Evolutionary conservation across 2,797 vertebrate species (phyloP).

Genomic region (Nannoperca australis): DNA sequence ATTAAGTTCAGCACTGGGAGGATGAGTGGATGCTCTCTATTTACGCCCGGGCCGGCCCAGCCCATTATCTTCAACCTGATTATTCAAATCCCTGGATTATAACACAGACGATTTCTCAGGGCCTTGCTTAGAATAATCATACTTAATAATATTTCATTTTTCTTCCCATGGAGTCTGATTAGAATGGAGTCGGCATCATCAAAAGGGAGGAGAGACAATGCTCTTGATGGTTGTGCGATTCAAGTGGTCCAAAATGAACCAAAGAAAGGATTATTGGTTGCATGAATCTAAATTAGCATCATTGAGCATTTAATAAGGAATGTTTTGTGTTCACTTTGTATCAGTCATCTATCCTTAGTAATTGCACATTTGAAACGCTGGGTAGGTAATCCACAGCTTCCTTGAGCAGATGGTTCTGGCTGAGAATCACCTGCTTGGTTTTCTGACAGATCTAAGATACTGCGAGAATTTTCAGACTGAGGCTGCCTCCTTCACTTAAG

Average conservation of each 20-base stretch:
- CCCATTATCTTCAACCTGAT: constrained; percentile 85
- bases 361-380: constrained; percentile 39
- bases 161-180: constrained; percentile 75
- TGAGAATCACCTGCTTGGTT: constrained; percentile 81
- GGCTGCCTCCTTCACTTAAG: constrained; percentile 79
- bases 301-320: constrained; percentile 57
- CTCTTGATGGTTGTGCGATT: constrained; percentile 71
- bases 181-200: constrained; percentile 77
- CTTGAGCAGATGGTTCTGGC: constrained; percentile 46
- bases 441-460: constrained; percentile 83
- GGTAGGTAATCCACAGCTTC: constrained; percentile 61
- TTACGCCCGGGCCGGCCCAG: constrained; percentile 79
- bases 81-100: constrained; percentile 86
- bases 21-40: constrained; percentile 83
- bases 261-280: constrained; percentile 70
- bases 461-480: constrained; percentile 71
- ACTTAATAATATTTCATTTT: constrained; percentile 79
- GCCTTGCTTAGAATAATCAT: constrained; percentile 80
- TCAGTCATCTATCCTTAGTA: constrained; percentile 46
- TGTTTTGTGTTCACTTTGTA: constrained; percentile 58
- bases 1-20: constrained; percentile 83
- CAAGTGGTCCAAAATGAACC: constrained; percentile 65
- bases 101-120: constrained; percentile 80
- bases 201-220: constrained; percentile 68
- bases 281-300: constrained; percentile 73